phyloP scores from a whole-genome alignment of 2,113 vertebrate species.

The Lophotis ruficrista region DNA sequence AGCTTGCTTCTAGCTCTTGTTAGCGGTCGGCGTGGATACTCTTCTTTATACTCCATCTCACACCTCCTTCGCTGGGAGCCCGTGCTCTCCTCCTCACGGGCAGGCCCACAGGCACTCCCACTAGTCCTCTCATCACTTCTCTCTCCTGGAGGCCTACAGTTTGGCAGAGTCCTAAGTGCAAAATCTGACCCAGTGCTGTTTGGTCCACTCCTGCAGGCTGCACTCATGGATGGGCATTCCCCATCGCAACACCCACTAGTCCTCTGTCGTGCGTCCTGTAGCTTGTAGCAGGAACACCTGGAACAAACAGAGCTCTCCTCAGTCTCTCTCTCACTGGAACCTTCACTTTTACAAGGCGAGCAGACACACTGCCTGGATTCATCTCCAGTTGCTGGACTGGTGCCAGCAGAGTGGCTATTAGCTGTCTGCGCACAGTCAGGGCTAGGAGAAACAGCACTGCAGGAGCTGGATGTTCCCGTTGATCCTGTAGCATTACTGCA shows the following conservation, averaged over 20 bases:
- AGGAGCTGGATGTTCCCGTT: constrained; percentile 59
- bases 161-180: constrained; percentile 78
- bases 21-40: constrained; percentile 87
- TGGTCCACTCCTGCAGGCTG: constrained; percentile 72
- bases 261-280: constrained; percentile 69
- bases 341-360: constrained; percentile 68
- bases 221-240: constrained; percentile 77
- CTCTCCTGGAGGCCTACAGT: constrained; percentile 63
- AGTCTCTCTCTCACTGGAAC: constrained; percentile 59
- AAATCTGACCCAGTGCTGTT: constrained; percentile 71
- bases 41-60: constrained; percentile 70
- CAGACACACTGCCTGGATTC: constrained; percentile 73
- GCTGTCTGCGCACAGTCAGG: constrained; percentile 70
- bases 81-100: constrained; percentile 63
- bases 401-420: constrained; percentile 50
- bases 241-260: constrained; percentile 72
- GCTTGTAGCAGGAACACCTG: constrained; percentile 72
- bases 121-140: constrained; percentile 73
- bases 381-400: constrained; percentile 51
- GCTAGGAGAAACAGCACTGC: constrained; percentile 64
- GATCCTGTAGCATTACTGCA: constrained; percentile 65
- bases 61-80: constrained; percentile 64
- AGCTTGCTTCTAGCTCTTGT: constrained; percentile 91
- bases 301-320: constrained; percentile 69
- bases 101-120: constrained; percentile 67